phyloP scores from a whole-genome alignment of 2,888 invertebrate species.

The Archips xylosteana region DNA sequence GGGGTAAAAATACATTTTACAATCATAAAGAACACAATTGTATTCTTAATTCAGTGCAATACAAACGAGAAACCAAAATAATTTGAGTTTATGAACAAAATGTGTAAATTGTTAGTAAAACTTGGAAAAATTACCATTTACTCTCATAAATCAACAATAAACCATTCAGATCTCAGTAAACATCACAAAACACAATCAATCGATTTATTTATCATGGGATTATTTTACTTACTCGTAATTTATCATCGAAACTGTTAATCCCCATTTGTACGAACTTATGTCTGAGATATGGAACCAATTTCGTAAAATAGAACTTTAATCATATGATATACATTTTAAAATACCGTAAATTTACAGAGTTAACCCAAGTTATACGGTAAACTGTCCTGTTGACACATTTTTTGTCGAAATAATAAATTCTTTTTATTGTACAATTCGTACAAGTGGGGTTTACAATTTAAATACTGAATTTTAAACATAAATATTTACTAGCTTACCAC shows the following conservation, averaged over 20 bases:
- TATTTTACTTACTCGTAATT: not conserved
- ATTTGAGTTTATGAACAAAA: not conserved
- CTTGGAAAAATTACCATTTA: slow-evolving; percentile 40
- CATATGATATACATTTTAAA: not conserved
- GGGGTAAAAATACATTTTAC: slow-evolving; percentile 43
- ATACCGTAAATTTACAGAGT: not conserved
- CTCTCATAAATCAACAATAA: slow-evolving; percentile 1
- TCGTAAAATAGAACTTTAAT: not conserved
- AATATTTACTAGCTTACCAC: not conserved
- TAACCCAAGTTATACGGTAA: too few relatives aligned
- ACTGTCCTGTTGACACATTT: not conserved
- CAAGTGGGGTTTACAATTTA: not conserved
- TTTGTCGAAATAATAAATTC: too few relatives aligned
- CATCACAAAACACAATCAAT: slow-evolving; percentile 12
- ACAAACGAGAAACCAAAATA: not conserved
- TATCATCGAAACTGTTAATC: not conserved
- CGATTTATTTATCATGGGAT: not conserved
- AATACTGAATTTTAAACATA: slow-evolving; percentile 1
- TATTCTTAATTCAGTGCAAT: not conserved
- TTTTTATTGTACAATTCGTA: not conserved
- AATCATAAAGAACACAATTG: not conserved
- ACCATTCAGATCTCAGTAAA: slow-evolving; percentile 62
- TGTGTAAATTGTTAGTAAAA: slow-evolving; percentile 24
- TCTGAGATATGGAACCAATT: not conserved
- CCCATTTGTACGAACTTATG: not conserved